A percentile compares a stretch with the other conserved stretches of the same genome.
Evolutionary conservation across 2,888 invertebrate genomes (phyloP).

Genomic region (Crematogaster levior): DNA sequence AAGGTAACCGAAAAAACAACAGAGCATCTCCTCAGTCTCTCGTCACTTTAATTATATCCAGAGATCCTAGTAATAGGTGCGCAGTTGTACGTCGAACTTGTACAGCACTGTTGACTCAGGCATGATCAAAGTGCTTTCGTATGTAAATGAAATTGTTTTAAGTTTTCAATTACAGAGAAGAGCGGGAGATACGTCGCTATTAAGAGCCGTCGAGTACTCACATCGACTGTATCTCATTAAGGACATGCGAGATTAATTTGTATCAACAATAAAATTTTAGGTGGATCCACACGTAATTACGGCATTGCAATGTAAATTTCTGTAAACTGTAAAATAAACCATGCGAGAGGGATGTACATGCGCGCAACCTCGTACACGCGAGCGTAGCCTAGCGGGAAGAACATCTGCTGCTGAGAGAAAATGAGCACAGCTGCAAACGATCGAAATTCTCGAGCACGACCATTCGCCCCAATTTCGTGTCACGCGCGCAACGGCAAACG

Average conservation of each 20-base stretch:
- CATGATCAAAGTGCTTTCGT: slow-evolving; percentile 46
- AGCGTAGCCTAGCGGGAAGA: slow-evolving; percentile 55
- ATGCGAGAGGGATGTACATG: slow-evolving; percentile 27
- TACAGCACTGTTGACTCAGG: slow-evolving; percentile 35
- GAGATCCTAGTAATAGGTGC: slow-evolving; percentile 38
- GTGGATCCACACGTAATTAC: not conserved
- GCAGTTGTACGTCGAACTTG: slow-evolving; percentile 31
- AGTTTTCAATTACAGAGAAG: slow-evolving; percentile 30
- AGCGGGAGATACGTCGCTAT: not conserved
- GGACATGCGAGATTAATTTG: not conserved
- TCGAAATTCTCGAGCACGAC: slow-evolving; percentile 65
- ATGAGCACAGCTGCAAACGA: slow-evolving; percentile 79
- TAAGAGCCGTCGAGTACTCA: not conserved
- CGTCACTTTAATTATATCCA: slow-evolving; percentile 35
- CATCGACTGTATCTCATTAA: not conserved
- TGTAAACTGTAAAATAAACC: slow-evolving; percentile 48
- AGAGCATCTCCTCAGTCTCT: slow-evolving; percentile 9
- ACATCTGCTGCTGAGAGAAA: slow-evolving; percentile 81
- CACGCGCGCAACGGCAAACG: slow-evolving; percentile 35
- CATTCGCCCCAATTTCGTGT: slow-evolving; percentile 65
- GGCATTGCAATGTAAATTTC: slow-evolving; percentile 28
- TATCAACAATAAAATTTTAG: not conserved
- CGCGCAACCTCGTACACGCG: slow-evolving; percentile 48
- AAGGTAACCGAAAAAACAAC: slow-evolving; percentile 17
- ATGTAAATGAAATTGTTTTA: slow-evolving; percentile 47